A percentile compares a stretch with the other conserved stretches of the same genome.
Conservation (phyloP, 35 echinoderm and acorn worm genomes). For the Ptychodera flava region DNA sequence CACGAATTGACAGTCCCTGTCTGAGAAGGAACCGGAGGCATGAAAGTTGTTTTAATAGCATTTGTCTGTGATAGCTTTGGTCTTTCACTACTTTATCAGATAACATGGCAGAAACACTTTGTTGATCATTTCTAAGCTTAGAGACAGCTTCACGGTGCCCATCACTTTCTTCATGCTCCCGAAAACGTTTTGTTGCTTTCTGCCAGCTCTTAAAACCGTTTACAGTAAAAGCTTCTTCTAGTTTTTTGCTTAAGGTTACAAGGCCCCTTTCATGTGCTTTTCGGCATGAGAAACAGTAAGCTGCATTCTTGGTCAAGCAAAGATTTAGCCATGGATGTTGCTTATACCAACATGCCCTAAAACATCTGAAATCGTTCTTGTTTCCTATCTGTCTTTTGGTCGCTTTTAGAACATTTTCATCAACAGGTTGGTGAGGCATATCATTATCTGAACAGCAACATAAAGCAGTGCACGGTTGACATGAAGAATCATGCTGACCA, state of each 20-base stretch:
- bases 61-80: slow-evolving; percentile 18
- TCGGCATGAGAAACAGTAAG: slow-evolving; percentile 24
- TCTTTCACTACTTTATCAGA: neutral
- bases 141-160: too few relatives aligned
- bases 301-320: slow-evolving; percentile 1
- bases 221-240: slow-evolving; percentile 16
- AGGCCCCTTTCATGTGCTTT: slow-evolving; percentile 5
- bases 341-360: slow-evolving; percentile 2
- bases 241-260: slow-evolving; percentile 10
- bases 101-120: slow-evolving; percentile 12
- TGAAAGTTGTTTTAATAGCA: slow-evolving; percentile 22
- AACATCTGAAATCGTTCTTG: slow-evolving; percentile 3
- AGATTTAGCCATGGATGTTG: slow-evolving; percentile 15
- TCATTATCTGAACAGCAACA: too few relatives aligned
- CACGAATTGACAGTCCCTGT: slow-evolving; percentile 14
- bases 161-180: slow-evolving; percentile 24
- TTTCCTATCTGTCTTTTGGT: neutral
- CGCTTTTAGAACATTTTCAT: too few relatives aligned
- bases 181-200: slow-evolving; percentile 11
- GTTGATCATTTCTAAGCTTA: slow-evolving; percentile 1
- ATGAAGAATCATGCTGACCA: too few relatives aligned
- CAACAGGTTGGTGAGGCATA: too few relatives aligned
- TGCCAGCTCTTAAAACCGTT: slow-evolving; percentile 18
- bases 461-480: too few relatives aligned
- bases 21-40: slow-evolving; percentile 14